Conservation (phyloP, 2,113 vertebrate species). For the Mola mola region DNA sequence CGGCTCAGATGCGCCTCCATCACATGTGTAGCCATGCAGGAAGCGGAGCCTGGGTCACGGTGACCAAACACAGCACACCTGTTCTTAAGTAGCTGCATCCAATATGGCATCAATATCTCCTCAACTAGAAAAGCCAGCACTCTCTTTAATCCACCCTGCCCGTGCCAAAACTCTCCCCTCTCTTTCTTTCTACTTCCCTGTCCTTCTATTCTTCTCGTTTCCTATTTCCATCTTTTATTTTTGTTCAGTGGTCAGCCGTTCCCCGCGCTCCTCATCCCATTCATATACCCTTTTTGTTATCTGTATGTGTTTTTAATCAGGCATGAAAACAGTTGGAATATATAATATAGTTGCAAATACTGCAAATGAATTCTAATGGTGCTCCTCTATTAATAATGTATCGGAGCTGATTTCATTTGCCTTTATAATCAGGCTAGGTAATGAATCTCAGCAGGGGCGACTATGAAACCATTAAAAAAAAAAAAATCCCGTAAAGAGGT, state of each 20-base stretch:
- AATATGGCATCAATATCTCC: slow-evolving; percentile 65
- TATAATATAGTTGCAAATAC: slow-evolving; percentile 81
- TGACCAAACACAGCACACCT: slow-evolving; percentile 63
- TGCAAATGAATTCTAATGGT: slow-evolving; percentile 80
- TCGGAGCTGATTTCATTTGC: slow-evolving; percentile 85
- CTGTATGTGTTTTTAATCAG: slow-evolving; percentile 76
- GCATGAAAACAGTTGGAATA: slow-evolving; percentile 80
- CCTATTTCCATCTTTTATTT: slow-evolving; percentile 8
- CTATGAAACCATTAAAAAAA: slow-evolving; percentile 70
- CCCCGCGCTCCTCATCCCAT: slow-evolving; percentile 19
- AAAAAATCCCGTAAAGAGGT: slow-evolving; percentile 48
- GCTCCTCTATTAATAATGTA: slow-evolving; percentile 83
- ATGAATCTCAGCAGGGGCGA: slow-evolving; percentile 81
- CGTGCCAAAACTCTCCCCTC: neutral
- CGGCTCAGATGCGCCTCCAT: slow-evolving; percentile 45
- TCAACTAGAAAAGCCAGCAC: slow-evolving; percentile 65
- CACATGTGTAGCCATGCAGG: slow-evolving; percentile 61
- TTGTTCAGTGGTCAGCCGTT: slow-evolving; percentile 15
- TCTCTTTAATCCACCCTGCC: slow-evolving; percentile 45
- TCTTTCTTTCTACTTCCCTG: slow-evolving; percentile 7
- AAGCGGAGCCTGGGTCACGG: slow-evolving; percentile 58
- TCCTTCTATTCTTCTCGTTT: slow-evolving; percentile 1
- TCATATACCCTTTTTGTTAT: slow-evolving; percentile 49
- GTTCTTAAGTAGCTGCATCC: slow-evolving; percentile 61
- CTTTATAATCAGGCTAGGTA: slow-evolving; percentile 86